These are phyloP conservation scores for Andrena cerasifolii DNA, from an alignment of 1,140 invertebrate genomes.

Conservation along the genomic window DNA sequence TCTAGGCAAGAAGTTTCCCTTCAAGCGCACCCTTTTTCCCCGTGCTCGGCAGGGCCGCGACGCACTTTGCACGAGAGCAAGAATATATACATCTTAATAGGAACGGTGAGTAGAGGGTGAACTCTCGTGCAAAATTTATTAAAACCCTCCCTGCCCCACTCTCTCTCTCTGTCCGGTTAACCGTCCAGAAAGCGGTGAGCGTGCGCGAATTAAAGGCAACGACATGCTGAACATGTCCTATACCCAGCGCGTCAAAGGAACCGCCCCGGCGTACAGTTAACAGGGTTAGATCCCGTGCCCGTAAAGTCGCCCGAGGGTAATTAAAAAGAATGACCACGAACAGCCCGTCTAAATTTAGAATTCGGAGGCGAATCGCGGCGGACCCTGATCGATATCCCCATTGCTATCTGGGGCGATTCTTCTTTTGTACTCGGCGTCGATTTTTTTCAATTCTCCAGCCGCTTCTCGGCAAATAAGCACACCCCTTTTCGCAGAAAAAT, in stretches of 20 bases:
- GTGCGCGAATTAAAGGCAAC: slow-evolving; percentile 45
- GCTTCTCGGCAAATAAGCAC: too few species aligned
- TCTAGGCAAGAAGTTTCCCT: slow-evolving; percentile 16
- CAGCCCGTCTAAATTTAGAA: slow-evolving; percentile 39
- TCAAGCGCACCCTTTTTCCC: slow-evolving; percentile 3
- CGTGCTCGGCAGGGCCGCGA: background rate
- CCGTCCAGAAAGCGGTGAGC: slow-evolving; percentile 43
- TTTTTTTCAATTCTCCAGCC: background rate
- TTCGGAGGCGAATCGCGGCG: slow-evolving; percentile 26
- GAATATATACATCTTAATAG: slow-evolving; percentile 51
- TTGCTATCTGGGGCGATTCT: background rate
- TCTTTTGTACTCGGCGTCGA: background rate
- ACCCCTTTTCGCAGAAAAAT: background rate
- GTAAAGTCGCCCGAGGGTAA: slow-evolving; percentile 38
- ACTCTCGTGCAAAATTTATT: slow-evolving; percentile 49
- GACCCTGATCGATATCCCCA: slow-evolving; percentile 23
- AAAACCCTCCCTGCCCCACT: slow-evolving; percentile 31
- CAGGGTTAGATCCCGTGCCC: slow-evolving; percentile 42
- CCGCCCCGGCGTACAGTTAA: slow-evolving; percentile 18
- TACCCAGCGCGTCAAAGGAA: slow-evolving; percentile 42
- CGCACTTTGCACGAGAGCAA: background rate
- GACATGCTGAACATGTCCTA: slow-evolving; percentile 39
- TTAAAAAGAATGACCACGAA: slow-evolving; percentile 49
- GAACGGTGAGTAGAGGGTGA: slow-evolving; percentile 37
- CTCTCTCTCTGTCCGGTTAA: slow-evolving; percentile 34